These are phyloP conservation scores for Ophioninae sp. DNA, from an alignment of 2,888 invertebrate genomes.

Conservation along the genomic window DNA sequence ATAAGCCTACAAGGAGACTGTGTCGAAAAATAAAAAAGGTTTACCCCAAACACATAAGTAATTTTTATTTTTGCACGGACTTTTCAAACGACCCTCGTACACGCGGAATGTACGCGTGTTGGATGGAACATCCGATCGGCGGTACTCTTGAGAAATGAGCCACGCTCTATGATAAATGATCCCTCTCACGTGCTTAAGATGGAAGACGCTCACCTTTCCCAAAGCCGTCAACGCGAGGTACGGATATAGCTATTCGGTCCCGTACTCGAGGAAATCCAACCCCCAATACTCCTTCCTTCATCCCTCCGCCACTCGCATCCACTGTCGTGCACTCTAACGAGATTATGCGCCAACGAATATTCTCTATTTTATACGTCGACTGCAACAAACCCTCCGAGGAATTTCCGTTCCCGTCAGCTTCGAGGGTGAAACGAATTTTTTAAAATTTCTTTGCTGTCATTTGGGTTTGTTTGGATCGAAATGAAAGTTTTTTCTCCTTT, in stretches of 20 bases:
- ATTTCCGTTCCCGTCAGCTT: not conserved
- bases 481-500: no score
- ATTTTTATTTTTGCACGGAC: no score
- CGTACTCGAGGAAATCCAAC: not conserved
- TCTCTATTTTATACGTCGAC: constrained; percentile 36
- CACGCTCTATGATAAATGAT: constrained; percentile 72
- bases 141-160: constrained; percentile 53
- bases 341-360: constrained; percentile 48
- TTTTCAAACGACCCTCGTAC: no score
- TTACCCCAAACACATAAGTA: no score
- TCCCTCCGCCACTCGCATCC: not conserved
- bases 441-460: no score
- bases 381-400: constrained; percentile 50
- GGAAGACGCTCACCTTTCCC: constrained; percentile 66
- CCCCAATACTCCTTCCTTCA: not conserved
- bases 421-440: not conserved
- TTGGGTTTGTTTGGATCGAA: no score
- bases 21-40: no score
- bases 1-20: no score
- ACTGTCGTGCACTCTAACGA: constrained; percentile 43
- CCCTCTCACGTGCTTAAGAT: constrained; percentile 65
- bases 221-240: constrained; percentile 44
- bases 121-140: constrained; percentile 65
- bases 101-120: constrained; percentile 61
- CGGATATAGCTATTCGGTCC: constrained; percentile 58